phyloP scores from a whole-genome alignment of 2,797 vertebrate genomes.

The Lagocephalus sceleratus region DNA sequence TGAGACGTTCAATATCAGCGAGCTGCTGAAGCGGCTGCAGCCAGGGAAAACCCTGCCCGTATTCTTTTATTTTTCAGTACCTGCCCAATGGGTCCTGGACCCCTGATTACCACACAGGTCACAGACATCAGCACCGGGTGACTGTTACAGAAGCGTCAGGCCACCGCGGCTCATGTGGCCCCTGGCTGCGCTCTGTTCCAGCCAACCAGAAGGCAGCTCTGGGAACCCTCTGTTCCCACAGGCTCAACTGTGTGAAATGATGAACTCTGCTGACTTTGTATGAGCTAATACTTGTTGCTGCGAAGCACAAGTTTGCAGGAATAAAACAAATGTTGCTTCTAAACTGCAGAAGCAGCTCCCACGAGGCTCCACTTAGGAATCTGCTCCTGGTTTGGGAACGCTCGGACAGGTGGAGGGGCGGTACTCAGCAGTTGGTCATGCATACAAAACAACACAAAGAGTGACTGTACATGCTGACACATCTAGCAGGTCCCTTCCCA shows the following conservation, averaged over 20 bases:
- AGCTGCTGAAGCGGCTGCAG: slow-evolving; percentile 38
- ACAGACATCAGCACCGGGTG: not conserved
- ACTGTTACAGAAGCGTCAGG: not conserved
- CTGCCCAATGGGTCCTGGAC: slow-evolving; percentile 8
- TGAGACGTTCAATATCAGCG: slow-evolving; percentile 83
- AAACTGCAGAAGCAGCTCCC: no score
- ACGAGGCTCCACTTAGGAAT: no score
- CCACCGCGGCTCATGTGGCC: not conserved
- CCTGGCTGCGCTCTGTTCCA: not conserved
- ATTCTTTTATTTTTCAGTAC: slow-evolving; percentile 41
- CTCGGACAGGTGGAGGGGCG: no score
- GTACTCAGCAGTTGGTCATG: no score
- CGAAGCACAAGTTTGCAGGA: no score
- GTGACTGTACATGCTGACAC: no score
- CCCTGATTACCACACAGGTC: slow-evolving; percentile 29
- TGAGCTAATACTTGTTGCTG: not conserved
- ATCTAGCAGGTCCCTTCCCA: no score
- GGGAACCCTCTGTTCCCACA: not conserved
- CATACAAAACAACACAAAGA: no score
- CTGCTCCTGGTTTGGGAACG: no score
- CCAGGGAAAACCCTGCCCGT: slow-evolving; percentile 59
- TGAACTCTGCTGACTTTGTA: not conserved
- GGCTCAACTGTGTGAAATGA: not conserved
- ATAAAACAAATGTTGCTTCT: no score
- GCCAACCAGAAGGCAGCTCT: not conserved